These are phyloP conservation scores for Chiloscyllium plagiosum DNA, from an alignment of 2,113 vertebrate genomes.

Conservation along the genomic window DNA sequence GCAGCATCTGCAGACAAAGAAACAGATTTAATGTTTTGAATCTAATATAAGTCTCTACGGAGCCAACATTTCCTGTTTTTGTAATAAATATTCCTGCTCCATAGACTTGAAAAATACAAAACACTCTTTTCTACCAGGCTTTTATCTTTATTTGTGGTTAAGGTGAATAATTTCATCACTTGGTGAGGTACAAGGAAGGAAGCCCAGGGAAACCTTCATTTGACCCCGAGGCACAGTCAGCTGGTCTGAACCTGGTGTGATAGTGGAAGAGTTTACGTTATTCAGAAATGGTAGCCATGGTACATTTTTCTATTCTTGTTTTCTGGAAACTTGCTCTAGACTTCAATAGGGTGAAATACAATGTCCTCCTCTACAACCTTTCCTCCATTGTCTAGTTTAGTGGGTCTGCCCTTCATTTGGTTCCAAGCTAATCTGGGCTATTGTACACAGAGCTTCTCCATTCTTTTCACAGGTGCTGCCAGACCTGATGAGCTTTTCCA, in stretches of 20 bases:
- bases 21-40: too few species aligned
- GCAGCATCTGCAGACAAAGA: too few species aligned
- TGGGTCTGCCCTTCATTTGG: neutral
- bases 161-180: neutral
- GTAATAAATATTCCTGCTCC: neutral
- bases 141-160: neutral
- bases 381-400: neutral
- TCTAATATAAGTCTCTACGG: too few species aligned
- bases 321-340: neutral
- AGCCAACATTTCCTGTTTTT: too few species aligned
- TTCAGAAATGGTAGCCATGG: neutral
- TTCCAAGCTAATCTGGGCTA: neutral
- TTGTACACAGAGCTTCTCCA: too few species aligned
- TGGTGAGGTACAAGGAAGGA: neutral
- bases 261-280: neutral
- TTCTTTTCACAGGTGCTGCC: too few species aligned
- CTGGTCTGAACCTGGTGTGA: neutral
- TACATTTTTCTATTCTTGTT: neutral
- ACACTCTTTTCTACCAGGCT: neutral
- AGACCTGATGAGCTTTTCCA: too few species aligned
- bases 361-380: neutral
- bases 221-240: neutral
- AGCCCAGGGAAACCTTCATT: neutral
- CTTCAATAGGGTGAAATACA: neutral
- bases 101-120: neutral